phyloP scores from a whole-genome alignment of 1,140 invertebrate genomes.

The Colletes latitarsis region DNA sequence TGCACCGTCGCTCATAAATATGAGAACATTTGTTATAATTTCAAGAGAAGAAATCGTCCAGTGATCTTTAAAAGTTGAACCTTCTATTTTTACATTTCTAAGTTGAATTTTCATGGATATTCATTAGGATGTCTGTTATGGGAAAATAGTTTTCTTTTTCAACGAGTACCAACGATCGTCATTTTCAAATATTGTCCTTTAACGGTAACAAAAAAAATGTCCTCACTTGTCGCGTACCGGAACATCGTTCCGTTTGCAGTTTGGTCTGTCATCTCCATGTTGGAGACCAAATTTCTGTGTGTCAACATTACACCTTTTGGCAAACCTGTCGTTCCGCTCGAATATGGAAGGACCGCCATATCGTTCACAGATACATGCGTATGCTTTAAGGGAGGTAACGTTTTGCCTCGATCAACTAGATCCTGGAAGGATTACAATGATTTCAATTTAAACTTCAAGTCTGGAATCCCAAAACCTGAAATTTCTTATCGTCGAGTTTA shows the following conservation, averaged over 20 bases:
- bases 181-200: background rate
- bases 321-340: conserved; percentile 94
- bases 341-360: conserved; percentile 85
- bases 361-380: conserved; percentile 74
- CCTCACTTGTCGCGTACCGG: conserved; percentile 69
- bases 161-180: background rate
- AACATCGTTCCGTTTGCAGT: conserved; percentile 68
- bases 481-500: too few species aligned
- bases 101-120: too few species aligned
- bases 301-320: conserved; percentile 96
- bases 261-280: conserved; percentile 83
- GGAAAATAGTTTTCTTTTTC: background rate
- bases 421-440: conserved; percentile 63
- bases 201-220: background rate
- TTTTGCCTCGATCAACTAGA: conserved; percentile 73
- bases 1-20: too few species aligned
- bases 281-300: conserved; percentile 88
- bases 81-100: too few species aligned
- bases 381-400: conserved; percentile 50
- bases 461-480: background rate
- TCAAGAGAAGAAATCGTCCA: too few species aligned
- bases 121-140: background rate
- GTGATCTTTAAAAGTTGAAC: too few species aligned
- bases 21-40: too few species aligned
- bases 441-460: too few species aligned